phyloP scores from a whole-genome alignment of 2,888 invertebrate genomes.

The Rotaria sp. region DNA sequence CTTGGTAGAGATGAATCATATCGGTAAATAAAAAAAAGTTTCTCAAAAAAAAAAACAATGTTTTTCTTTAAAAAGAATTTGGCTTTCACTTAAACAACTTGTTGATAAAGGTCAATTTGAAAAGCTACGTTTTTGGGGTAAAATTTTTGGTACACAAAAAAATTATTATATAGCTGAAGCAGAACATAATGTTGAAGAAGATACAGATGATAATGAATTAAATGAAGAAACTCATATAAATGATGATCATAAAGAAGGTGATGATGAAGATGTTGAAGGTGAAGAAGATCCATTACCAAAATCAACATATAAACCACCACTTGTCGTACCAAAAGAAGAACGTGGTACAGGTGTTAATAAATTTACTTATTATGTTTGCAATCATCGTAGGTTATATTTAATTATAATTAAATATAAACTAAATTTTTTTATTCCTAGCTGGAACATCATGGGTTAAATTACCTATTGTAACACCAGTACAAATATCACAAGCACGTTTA shows the following conservation, averaged over 20 bases:
- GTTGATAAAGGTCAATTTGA: conserved; percentile 54
- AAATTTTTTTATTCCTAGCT: conserved; percentile 49
- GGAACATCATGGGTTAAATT: conserved; percentile 74
- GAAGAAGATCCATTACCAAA: conserved; percentile 59
- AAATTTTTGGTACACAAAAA: conserved; percentile 70
- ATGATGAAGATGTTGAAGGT: not conserved
- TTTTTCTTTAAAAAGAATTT: conserved; percentile 57
- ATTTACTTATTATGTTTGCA: conserved; percentile 74
- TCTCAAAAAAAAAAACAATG: not conserved
- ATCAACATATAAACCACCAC: conserved; percentile 61
- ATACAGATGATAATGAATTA: conserved; percentile 58
- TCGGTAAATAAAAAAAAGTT: conserved; percentile 44
- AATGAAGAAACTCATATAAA: conserved; percentile 39
- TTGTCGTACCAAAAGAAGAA: conserved; percentile 66
- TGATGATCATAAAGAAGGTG: conserved; percentile 49
- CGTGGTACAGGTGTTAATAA: conserved; percentile 72
- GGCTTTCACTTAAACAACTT: conserved; percentile 68
- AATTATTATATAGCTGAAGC: conserved; percentile 75
- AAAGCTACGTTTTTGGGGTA: conserved; percentile 71
- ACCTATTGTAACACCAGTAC: conserved; percentile 71
- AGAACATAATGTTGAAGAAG: conserved; percentile 62
- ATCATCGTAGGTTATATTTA: conserved; percentile 58
- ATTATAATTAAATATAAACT: not conserved
- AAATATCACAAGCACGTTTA: conserved; percentile 66
- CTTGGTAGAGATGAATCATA: conserved; percentile 53